Conservation (phyloP, 2,888 invertebrate species). For the Chrysomela aeneicollis region DNA sequence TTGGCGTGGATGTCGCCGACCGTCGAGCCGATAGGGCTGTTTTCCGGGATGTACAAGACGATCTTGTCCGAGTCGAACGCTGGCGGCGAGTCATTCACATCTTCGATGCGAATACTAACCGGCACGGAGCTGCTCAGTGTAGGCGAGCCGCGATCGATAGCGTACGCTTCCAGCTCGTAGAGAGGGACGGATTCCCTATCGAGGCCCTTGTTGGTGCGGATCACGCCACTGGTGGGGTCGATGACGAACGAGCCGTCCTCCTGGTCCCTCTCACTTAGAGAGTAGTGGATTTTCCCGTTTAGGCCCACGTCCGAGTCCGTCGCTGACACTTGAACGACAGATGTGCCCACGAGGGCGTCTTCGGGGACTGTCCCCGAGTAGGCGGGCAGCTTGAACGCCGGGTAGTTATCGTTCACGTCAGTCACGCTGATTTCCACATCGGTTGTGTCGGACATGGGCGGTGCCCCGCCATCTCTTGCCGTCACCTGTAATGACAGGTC, state of each 20-base stretch:
- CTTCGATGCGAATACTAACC: slow-evolving; percentile 83
- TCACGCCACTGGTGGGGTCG: slow-evolving; percentile 90
- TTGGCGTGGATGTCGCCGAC: slow-evolving; percentile 90
- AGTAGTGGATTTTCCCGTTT: slow-evolving; percentile 87
- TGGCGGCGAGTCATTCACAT: slow-evolving; percentile 91
- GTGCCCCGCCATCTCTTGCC: slow-evolving; percentile 91
- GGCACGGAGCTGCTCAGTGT: slow-evolving; percentile 66
- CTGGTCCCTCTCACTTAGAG: slow-evolving; percentile 73
- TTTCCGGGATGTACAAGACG: slow-evolving; percentile 89
- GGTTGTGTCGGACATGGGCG: slow-evolving; percentile 90
- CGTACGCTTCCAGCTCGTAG: slow-evolving; percentile 86
- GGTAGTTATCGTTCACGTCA: slow-evolving; percentile 96
- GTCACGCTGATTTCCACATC: slow-evolving; percentile 94
- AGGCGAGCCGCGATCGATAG: slow-evolving; percentile 86
- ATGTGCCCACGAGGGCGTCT: slow-evolving; percentile 80
- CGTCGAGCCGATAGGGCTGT: slow-evolving; percentile 94
- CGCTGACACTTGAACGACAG: slow-evolving; percentile 68
- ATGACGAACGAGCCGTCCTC: slow-evolving; percentile 92
- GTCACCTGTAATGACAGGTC: too few species aligned
- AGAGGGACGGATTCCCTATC: slow-evolving; percentile 90
- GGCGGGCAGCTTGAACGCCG: slow-evolving; percentile 81
- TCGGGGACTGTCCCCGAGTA: slow-evolving; percentile 87
- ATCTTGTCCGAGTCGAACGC: slow-evolving; percentile 90
- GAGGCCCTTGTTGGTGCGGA: slow-evolving; percentile 86
- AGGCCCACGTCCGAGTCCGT: slow-evolving; percentile 86